These are phyloP conservation scores for Camelus bactrianus DNA, from an alignment of 2,113 vertebrate genomes.

Conservation along the genomic window DNA sequence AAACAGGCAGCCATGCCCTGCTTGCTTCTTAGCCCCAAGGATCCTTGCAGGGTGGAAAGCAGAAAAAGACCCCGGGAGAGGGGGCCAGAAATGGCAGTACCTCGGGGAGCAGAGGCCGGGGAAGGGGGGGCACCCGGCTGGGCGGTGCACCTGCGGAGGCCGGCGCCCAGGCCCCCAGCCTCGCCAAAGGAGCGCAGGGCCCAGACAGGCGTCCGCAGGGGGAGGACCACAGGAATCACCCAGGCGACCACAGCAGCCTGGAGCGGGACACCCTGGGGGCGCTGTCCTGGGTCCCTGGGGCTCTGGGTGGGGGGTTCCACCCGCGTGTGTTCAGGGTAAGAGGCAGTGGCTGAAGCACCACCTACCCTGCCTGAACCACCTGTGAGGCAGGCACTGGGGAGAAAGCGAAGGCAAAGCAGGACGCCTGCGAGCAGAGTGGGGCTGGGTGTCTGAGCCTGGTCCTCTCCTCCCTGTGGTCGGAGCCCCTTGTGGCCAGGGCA, in stretches of 20 bases:
- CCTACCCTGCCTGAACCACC: neutral
- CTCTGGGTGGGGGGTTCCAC: neutral
- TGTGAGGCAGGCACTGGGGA: accelerated
- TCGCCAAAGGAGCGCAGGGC: neutral
- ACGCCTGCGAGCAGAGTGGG: neutral
- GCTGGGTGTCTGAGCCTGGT: neutral
- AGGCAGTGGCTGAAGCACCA: neutral
- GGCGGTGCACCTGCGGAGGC: neutral
- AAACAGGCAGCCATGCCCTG: neutral
- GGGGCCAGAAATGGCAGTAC: neutral
- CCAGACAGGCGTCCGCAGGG: too few relatives aligned
- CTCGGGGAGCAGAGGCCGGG: neutral
- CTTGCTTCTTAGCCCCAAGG: neutral
- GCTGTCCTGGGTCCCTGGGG: neutral
- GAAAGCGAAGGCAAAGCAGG: neutral
- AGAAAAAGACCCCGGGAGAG: neutral
- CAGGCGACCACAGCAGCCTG: neutral
- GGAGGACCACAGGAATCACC: neutral
- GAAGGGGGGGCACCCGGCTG: neutral
- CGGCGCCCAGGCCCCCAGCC: neutral
- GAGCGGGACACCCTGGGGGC: neutral
- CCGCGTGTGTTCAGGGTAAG: neutral
- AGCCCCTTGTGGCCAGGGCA: accelerated
- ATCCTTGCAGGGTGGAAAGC: neutral
- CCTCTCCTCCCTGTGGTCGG: neutral